Evolutionary conservation across 1,140 invertebrate species (phyloP).

Genomic region (Xylocopa sonorina): DNA sequence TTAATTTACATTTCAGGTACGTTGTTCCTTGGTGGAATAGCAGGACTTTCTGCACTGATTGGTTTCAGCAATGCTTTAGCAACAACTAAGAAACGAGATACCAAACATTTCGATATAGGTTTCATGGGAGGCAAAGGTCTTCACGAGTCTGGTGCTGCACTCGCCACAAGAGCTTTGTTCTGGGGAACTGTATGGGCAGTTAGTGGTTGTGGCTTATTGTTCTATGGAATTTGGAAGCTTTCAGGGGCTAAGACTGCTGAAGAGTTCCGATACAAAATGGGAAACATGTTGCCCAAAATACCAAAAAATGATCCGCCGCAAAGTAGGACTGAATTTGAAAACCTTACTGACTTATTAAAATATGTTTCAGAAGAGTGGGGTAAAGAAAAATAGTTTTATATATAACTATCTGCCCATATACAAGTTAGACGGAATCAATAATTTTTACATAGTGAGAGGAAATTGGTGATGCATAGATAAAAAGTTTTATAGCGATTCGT

Average conservation of each 20-base stretch:
- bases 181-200: constrained; percentile 94
- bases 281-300: constrained; percentile 87
- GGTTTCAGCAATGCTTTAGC: constrained; percentile 92
- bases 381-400: constrained; percentile 70
- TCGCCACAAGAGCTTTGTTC: constrained; percentile 91
- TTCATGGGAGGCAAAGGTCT: constrained; percentile 85
- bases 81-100: constrained; percentile 90
- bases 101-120: constrained; percentile 90
- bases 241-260: constrained; percentile 91
- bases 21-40: constrained; percentile 89
- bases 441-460: no score
- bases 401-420: no score
- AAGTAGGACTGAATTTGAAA: constrained; percentile 93
- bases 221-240: constrained; percentile 93
- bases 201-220: constrained; percentile 90
- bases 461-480: no score
- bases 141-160: constrained; percentile 88
- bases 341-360: constrained; percentile 90
- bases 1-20: constrained; percentile 70
- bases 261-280: constrained; percentile 89
- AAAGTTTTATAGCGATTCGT: background rate
- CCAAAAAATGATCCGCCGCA: constrained; percentile 91
- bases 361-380: constrained; percentile 86
- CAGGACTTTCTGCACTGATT: constrained; percentile 90
- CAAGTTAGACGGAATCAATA: background rate